Evolutionary conservation across 2,888 invertebrate genomes (phyloP), one percentile per base, ranked within the genome.

Genomic region (Caenorhabditis macrosperma): DNA sequence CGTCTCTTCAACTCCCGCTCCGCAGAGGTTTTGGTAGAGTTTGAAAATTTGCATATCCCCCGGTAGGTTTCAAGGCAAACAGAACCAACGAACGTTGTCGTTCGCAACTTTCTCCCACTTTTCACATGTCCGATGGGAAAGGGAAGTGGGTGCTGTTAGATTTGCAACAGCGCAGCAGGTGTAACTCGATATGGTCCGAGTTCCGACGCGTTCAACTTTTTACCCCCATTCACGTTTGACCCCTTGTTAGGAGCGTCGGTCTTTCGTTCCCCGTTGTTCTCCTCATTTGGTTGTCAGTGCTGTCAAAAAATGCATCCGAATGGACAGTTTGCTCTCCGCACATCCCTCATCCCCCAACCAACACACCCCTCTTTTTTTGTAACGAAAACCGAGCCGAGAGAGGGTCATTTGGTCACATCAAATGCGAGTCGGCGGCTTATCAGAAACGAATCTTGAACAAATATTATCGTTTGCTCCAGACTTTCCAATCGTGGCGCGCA

Each of bases 371-470:
- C 71, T 35, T 72, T 72, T 72, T 64, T 63, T 38, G 48, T 17
- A 33, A 35, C 9, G 44, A 66, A 24, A 33, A 30, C n/a, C n/a
- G n/a, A n/a, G 38, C 33, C 33, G 59, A 6, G 68, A 68, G 48
- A 68, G 15, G 64, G 64, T 64, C 74, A 64, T 74, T 74, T 59
- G 63, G 55, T 55, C 74, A n/a, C 57, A 72, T 72, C 48, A 55
- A 72, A 57, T 61, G 60, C 28, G 54, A 26, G 35, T 28, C 57
- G 59, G 59, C 50, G 57, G 74, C 74, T 74, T 74, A 74, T 74
- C 74, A 74, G 74, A 74, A 74, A 74, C 64, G 74, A 64, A 64
- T 64, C 74, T 66, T 74, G 41, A 64, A 64, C 59, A 74, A 64
- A 74, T 64, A 74, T 74, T 66, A 74, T 64, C 59, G 71, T 72